phyloP scores from a whole-genome alignment of 2,797 vertebrate genomes.

The Pelodytes ibericus region DNA sequence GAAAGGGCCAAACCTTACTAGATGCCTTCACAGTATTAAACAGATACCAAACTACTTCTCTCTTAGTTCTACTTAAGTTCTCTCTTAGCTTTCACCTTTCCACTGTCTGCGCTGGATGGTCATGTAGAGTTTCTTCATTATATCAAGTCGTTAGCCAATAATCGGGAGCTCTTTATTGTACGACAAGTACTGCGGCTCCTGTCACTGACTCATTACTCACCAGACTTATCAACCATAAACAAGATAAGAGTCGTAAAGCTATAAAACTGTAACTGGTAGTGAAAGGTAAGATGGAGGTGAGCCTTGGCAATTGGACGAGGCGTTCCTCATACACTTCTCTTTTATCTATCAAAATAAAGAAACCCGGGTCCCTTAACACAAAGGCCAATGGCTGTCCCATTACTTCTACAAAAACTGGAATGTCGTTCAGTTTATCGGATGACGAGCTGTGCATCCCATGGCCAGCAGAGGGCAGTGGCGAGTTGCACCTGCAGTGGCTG shows the following conservation, averaged over 20 bases:
- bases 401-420: not conserved
- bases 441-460: not conserved
- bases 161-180: conserved; percentile 48
- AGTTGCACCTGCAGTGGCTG: not conserved
- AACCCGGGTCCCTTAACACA: conserved; percentile 34
- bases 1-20: no score
- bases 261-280: conserved; percentile 69
- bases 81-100: not conserved
- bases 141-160: conserved; percentile 26
- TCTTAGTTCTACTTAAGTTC: no score
- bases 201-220: conserved; percentile 59
- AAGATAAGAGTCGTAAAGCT: conserved; percentile 60
- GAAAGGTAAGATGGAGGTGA: conserved; percentile 67
- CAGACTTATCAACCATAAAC: conserved; percentile 61
- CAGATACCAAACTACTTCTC: no score
- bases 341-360: conserved; percentile 51
- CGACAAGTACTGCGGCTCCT: conserved; percentile 58
- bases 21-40: no score
- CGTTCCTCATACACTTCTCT: conserved; percentile 53
- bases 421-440: not conserved
- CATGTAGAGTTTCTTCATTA: not conserved
- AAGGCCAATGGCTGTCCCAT: conserved; percentile 39
- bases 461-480: conserved; percentile 18
- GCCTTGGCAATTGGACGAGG: conserved; percentile 46
- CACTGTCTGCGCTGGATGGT: conserved; percentile 16